Conservation (phyloP, 1,140 invertebrate species). For the Parasteatoda tepidariorum region DNA sequence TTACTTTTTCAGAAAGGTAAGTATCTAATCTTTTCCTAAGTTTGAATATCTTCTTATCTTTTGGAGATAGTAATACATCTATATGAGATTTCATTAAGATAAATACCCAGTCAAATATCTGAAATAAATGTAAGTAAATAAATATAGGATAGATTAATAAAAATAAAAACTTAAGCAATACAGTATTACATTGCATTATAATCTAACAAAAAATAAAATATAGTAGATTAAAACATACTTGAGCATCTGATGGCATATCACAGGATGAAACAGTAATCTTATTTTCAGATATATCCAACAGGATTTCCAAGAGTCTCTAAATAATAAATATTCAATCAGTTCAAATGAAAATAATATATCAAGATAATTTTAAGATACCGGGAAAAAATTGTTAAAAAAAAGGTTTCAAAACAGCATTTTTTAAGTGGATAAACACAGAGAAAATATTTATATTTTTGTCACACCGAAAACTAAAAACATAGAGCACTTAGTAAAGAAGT, state of each 20-base stretch:
- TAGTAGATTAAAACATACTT: not conserved
- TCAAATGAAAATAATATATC: too few relatives aligned
- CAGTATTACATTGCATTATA: not conserved
- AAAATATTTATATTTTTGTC: too few relatives aligned
- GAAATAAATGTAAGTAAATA: not conserved
- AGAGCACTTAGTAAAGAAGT: too few relatives aligned
- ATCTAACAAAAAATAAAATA: not conserved
- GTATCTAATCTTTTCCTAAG: not conserved
- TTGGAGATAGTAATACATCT: slow-evolving; percentile 12
- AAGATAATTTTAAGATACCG: too few relatives aligned
- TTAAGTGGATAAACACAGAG: too few relatives aligned
- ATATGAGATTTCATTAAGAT: slow-evolving; percentile 29
- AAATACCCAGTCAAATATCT: slow-evolving; percentile 28
- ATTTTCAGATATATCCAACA: too few relatives aligned
- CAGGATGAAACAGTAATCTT: not conserved
- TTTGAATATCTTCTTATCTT: slow-evolving; percentile 4
- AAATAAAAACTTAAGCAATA: not conserved
- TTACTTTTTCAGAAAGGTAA: too few relatives aligned
- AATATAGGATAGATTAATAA: not conserved
- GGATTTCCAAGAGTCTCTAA: too few relatives aligned
- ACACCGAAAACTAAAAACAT: too few relatives aligned
- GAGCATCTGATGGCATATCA: not conserved
- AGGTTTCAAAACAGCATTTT: too few relatives aligned
- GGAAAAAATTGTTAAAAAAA: too few relatives aligned
- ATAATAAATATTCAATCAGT: too few relatives aligned